phyloP scores from a whole-genome alignment of 2,888 invertebrate species.

The Cremastinae sp. region DNA sequence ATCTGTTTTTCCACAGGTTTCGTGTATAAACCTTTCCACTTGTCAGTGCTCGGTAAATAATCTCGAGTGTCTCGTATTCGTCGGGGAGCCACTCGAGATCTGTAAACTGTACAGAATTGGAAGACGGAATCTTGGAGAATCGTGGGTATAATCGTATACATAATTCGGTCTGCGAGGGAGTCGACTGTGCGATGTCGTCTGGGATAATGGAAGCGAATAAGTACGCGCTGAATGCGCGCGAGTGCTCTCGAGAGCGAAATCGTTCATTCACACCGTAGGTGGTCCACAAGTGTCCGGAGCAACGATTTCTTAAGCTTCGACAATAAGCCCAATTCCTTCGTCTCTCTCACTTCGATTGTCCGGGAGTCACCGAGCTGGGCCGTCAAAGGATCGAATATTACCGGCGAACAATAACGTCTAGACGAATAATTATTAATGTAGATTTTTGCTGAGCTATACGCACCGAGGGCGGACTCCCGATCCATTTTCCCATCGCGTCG shows the following conservation, averaged over 20 bases:
- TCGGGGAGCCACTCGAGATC: no score
- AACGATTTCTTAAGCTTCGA: slow-evolving; percentile 34
- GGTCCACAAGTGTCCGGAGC: slow-evolving; percentile 40
- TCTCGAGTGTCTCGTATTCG: neutral
- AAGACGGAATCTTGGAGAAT: neutral
- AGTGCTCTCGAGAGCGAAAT: slow-evolving; percentile 39
- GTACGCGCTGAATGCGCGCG: slow-evolving; percentile 48
- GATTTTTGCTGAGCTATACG: neutral
- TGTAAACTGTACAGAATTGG: no score
- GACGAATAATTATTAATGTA: slow-evolving; percentile 28
- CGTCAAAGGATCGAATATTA: neutral
- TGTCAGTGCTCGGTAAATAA: no score
- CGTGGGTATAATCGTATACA: neutral
- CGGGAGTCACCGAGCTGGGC: slow-evolving; percentile 8
- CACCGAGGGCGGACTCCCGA: neutral
- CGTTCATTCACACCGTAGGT: slow-evolving; percentile 46
- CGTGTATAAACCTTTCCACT: no score
- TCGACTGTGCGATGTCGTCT: slow-evolving; percentile 21
- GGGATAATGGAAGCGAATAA: slow-evolving; percentile 29
- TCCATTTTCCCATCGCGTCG: neutral
- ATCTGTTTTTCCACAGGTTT: neutral
- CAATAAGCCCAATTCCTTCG: slow-evolving; percentile 35
- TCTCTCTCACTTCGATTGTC: slow-evolving; percentile 38
- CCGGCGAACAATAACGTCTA: slow-evolving; percentile 31
- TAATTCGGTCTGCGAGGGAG: slow-evolving; percentile 3